phyloP scores from a whole-genome alignment of 2,113 vertebrate species.

The Piprites chloris region DNA sequence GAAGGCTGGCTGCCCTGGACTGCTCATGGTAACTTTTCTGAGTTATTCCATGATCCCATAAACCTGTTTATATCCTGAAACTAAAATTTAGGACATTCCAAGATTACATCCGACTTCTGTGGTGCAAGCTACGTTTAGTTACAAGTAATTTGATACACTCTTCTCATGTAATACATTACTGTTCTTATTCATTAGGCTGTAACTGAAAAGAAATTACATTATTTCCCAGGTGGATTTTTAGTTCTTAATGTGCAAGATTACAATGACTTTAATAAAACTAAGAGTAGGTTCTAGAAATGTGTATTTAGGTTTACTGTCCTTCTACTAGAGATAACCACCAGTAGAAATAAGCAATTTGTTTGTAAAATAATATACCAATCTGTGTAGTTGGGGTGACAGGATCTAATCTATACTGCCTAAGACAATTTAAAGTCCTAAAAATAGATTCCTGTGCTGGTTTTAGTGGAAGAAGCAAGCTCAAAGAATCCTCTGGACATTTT shows the following conservation, averaged over 20 bases:
- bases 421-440: background rate
- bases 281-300: background rate
- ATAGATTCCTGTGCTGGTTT: background rate
- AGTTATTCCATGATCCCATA: background rate
- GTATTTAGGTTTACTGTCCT: background rate
- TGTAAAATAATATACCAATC: background rate
- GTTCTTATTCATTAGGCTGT: background rate
- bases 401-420: background rate
- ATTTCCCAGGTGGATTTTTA: background rate
- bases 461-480: background rate
- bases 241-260: background rate
- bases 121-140: background rate
- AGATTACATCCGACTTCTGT: background rate
- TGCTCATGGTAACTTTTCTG: background rate
- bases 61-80: background rate
- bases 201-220: background rate
- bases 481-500: background rate
- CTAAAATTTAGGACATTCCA: background rate
- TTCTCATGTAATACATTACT: background rate
- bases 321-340: background rate
- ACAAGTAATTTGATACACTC: background rate
- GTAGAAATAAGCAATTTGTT: background rate
- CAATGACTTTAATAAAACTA: background rate
- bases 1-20: background rate
- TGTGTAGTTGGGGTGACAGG: background rate